phyloP scores from a whole-genome alignment of 2,888 invertebrate species.

The Entomobrya multifasciata region DNA sequence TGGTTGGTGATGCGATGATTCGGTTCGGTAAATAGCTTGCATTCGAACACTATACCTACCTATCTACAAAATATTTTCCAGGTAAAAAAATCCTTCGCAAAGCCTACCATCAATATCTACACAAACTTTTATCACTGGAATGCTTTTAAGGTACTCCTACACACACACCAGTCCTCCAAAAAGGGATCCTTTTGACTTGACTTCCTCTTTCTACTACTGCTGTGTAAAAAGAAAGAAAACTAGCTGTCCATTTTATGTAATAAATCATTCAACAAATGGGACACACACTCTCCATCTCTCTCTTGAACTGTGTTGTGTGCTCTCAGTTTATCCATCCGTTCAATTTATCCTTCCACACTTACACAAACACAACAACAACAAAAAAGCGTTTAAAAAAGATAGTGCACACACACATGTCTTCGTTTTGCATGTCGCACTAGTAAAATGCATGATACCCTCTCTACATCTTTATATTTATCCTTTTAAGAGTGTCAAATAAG shows the following conservation, averaged over 20 bases:
- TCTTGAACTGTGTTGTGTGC: conserved; percentile 47
- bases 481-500: conserved; percentile 14
- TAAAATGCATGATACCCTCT: neutral
- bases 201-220: neutral
- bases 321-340: conserved; percentile 69
- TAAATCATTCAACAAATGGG: conserved; percentile 73
- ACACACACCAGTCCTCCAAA: neutral
- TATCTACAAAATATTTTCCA: neutral
- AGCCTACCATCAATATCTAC: conserved; percentile 43
- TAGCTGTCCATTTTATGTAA: conserved; percentile 65
- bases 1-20: too few species aligned
- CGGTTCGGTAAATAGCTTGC: conserved; percentile 31
- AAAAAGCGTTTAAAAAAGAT: conserved; percentile 25
- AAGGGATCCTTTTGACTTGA: too few species aligned
- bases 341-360: conserved; percentile 66
- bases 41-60: too few species aligned
- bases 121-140: neutral
- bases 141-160: conserved; percentile 24
- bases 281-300: conserved; percentile 22
- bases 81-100: conserved; percentile 16
- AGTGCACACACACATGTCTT: conserved; percentile 4
- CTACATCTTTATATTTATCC: neutral
- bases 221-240: conserved; percentile 28
- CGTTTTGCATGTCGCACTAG: neutral
- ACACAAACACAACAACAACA: neutral